A percentile compares a stretch with the other conserved stretches of the same genome.
These are phyloP conservation scores for Caenorhabditis sulstoni DNA, from an alignment of 2,888 invertebrate genomes.

Conservation along the genomic window DNA sequence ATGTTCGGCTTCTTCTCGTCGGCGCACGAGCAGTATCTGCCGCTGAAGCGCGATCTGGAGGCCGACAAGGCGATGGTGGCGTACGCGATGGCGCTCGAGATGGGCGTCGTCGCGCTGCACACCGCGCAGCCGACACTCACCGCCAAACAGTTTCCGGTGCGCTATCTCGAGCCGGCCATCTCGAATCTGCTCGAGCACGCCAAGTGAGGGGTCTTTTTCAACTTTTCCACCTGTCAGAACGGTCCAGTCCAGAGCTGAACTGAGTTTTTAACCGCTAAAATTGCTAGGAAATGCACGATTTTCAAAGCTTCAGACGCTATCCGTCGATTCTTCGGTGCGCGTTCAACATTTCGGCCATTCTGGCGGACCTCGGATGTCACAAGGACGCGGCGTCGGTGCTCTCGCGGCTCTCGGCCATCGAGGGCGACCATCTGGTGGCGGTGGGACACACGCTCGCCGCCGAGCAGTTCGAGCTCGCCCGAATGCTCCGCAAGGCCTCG, in stretches of 20 bases:
- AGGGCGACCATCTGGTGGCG: conserved; percentile 92
- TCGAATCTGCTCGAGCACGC: conserved; percentile 31
- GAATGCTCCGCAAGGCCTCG: conserved; percentile 81
- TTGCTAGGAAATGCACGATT: too few species aligned
- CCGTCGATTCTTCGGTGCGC: conserved; percentile 56
- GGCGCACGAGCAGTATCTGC: conserved; percentile 89
- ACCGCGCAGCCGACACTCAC: conserved; percentile 85
- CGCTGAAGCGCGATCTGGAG: conserved; percentile 94
- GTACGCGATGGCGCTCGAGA: conserved; percentile 88
- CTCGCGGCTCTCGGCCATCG: conserved; percentile 81
- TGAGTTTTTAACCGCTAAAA: too few species aligned
- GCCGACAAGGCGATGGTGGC: conserved; percentile 97
- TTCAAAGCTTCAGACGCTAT: conserved; percentile 32
- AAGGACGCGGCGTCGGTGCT: conserved; percentile 88
- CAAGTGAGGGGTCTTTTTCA: conserved; percentile 50
- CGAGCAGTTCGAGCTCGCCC: conserved; percentile 93
- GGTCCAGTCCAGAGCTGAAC: too few species aligned
- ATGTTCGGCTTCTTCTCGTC: conserved; percentile 85
- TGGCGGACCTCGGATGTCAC: conserved; percentile 88
- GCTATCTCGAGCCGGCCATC: conserved; percentile 93
- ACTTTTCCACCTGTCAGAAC: too few species aligned
- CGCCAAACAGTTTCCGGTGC: conserved; percentile 83
- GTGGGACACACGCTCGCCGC: conserved; percentile 83
- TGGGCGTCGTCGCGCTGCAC: conserved; percentile 73
- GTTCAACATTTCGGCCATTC: conserved; percentile 70